Base-by-base conservation (phyloP, 2,888 invertebrate species). In the Patella caerulea region DNA sequence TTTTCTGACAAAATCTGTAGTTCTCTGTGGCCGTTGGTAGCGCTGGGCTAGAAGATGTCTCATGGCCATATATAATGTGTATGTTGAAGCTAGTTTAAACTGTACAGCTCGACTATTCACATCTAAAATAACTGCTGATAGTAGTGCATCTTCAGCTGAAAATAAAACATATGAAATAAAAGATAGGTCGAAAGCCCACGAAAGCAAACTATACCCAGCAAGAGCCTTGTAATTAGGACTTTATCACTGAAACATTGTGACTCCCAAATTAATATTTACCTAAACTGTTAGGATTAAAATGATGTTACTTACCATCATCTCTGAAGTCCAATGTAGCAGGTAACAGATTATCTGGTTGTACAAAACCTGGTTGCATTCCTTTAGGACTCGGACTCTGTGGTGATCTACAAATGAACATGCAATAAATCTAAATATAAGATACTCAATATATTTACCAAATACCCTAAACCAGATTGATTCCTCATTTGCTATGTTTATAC, bases 51-150 rank as follows among this genome's bases (percentile, higher is more conserved):
- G 97, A 76, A 98, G 94, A 90, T 98, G 98, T 24, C 97, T 94
- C 81, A 97, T 96, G 85, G 97, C 97, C 90, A 99, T 94, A 92
- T 99, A 99, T 45, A 99, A 94, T 2, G 98, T 96, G 93, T 99
- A 99, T 52, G 98, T 98, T 0, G 99, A 99, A 1, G 99, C 97
- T 81, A 99, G 94, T 91, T 98, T 97, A 93, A 99, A 99, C 85
- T 96, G 96, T 56, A 91, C 88, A 19, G 84, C 86, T 3, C 87
- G 85, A 15, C 86, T 88, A 79, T 90, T 97, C 84, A 97, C 94
- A 84, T 97, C 95, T 56, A 96, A 94, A 89, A 98, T 95, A 83
- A 98, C 95, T 70, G 96, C 95, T 80, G 95, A 95, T 74, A 99
- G 93, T 92, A 98, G 97, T 85, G 96, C 95, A 90, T 97, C 97